A percentile compares a stretch with the other conserved stretches of the same genome.
These are phyloP conservation scores for Australoheros scitulus DNA, from an alignment of 2,113 vertebrate genomes.

Conservation along the genomic window DNA sequence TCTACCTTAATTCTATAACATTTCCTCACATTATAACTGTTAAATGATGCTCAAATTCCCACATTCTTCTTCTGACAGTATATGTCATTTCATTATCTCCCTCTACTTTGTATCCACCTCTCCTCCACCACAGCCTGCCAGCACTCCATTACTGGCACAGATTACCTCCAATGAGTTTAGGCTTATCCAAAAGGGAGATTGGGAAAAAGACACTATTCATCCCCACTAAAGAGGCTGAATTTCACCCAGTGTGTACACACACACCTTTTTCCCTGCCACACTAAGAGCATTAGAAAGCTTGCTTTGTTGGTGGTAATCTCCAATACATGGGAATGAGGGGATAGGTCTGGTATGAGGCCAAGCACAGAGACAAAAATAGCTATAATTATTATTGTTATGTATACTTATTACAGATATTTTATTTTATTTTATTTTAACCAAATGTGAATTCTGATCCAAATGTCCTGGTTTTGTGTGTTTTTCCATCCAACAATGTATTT, in stretches of 20 bases:
- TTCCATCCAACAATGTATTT: background rate
- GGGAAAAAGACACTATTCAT: slow-evolving; percentile 64
- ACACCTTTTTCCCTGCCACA: slow-evolving; percentile 17
- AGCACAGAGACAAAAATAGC: background rate
- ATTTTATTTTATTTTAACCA: no score
- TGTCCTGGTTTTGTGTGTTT: background rate
- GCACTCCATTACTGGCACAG: slow-evolving; percentile 40
- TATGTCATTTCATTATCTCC: background rate
- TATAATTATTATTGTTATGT: background rate
- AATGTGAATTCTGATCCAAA: slow-evolving; percentile 16
- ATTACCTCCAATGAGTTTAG: slow-evolving; percentile 56
- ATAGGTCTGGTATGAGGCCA: slow-evolving; percentile 38
- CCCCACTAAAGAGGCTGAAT: slow-evolving; percentile 24
- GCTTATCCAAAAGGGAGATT: slow-evolving; percentile 25
- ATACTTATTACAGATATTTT: background rate
- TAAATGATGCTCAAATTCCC: background rate
- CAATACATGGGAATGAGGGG: slow-evolving; percentile 49
- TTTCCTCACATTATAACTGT: background rate
- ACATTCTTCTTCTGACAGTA: background rate
- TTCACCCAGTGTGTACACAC: background rate
- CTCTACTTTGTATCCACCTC: background rate
- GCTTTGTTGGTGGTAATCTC: slow-evolving; percentile 53
- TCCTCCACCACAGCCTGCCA: slow-evolving; percentile 14
- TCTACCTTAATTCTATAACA: background rate
- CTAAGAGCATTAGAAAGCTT: slow-evolving; percentile 43